phyloP scores from a whole-genome alignment of 2,888 invertebrate species.

The Archips xylosteana region DNA sequence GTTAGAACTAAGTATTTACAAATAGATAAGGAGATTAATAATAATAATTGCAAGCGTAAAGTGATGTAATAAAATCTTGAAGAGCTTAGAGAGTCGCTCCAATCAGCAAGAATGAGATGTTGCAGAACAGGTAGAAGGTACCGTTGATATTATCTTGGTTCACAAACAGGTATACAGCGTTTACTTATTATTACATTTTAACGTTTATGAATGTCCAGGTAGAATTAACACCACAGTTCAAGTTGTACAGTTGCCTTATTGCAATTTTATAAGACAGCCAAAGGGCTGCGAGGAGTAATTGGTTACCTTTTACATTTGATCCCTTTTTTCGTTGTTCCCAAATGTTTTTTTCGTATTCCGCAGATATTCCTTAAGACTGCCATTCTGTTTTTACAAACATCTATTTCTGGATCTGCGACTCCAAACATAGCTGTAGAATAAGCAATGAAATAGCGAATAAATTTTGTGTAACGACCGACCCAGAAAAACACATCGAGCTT shows the following conservation, averaged over 20 bases:
- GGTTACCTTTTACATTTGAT: too few species aligned
- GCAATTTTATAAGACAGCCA: background rate
- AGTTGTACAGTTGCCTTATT: background rate
- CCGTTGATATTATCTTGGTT: background rate
- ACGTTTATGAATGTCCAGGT: background rate
- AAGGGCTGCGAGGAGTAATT: background rate
- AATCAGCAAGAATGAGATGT: background rate
- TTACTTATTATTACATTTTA: background rate
- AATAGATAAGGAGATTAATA: background rate
- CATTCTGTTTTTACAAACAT: too few species aligned
- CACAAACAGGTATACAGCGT: background rate
- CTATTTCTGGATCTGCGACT: background rate
- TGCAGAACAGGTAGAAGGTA: background rate
- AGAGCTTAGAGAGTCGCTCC: background rate
- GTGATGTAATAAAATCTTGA: background rate
- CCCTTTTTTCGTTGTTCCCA: too few species aligned
- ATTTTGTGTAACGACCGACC: background rate
- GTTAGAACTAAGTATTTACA: too few species aligned
- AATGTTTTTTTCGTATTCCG: too few species aligned
- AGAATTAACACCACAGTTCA: background rate
- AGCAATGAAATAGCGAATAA: background rate
- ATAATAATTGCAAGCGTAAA: background rate
- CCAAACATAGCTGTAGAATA: background rate
- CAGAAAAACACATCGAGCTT: background rate
- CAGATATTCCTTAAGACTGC: too few species aligned